Evolutionary conservation across 2,888 invertebrate genomes (phyloP), one percentile per base, ranked within the genome.

Genomic region (Antitype chi): DNA sequence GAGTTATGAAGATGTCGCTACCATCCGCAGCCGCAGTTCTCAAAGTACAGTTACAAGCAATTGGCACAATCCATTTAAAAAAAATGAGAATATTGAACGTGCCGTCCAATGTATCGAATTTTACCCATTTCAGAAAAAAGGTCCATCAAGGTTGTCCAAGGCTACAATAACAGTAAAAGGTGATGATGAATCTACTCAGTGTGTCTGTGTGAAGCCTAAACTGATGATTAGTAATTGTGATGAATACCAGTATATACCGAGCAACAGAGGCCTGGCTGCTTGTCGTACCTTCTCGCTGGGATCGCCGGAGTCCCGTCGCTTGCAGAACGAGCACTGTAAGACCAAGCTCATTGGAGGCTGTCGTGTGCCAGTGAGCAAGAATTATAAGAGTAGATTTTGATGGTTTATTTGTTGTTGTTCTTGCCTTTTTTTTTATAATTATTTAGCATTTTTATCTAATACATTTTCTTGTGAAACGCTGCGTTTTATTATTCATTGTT

Each of bases 271-370:
- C 4, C 9, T 74, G 53, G 53, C 63, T 52, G 75, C 77, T 2
- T 72, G 70, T n/a, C 83, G 63, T 15, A 49, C 49, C 28, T 87
- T 87, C 17, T 74, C 71, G 13, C 55, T 87, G 11, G 87, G 87
- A 0, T 77, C 86, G 0, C 15, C 72, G 23, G 80, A 85, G 20
- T 53, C 49, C 7, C 77, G 86, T 11, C 76, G 75, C 28, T 60
- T 49, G 6, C 75, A 78, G 43, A 85, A 72, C 32, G 68, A 78
- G 23, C 52, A 47, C 11, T 55, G 70, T 55, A 74, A 23, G 4
- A 82, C 86, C 4, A 87, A 77, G 49, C 68, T 87, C 3, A 85
- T 87, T 49, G 87, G 84, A 20, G 87, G 87, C 13, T 80, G 76
- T 23, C 87, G 87, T 8, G 87, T 87, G 13, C 87, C 87, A 11